phyloP scores from a whole-genome alignment of 2,113 vertebrate genomes.

The Sturnus vulgaris region DNA sequence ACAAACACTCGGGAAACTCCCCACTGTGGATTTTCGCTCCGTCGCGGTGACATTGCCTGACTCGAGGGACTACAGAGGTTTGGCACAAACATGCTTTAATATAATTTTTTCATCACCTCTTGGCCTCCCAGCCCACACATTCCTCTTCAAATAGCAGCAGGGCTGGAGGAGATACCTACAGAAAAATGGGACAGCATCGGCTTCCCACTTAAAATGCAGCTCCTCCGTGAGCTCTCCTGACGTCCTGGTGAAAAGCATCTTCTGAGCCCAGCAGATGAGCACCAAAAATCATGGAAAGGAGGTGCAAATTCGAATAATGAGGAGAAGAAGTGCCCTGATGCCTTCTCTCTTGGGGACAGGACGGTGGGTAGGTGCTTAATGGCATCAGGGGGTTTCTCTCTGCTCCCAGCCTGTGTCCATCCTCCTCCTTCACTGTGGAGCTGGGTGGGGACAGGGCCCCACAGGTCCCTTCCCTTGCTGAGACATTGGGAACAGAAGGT shows the following conservation, averaged over 20 bases:
- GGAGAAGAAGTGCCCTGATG: background rate
- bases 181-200: fast-evolving
- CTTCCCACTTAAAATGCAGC: fast-evolving
- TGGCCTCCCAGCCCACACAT: background rate
- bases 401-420: fast-evolving
- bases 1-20: background rate
- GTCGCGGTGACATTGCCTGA: background rate
- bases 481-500: background rate
- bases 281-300: background rate
- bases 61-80: background rate
- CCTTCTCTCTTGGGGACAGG: background rate
- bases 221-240: fast-evolving
- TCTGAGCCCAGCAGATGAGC: fast-evolving
- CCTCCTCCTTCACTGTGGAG: fast-evolving
- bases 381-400: background rate
- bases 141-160: background rate
- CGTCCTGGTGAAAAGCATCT: background rate
- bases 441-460: background rate
- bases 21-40: background rate
- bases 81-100: background rate
- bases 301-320: background rate
- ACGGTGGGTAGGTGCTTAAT: fast-evolving
- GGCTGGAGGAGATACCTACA: background rate
- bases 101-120: background rate
- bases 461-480: background rate